A percentile compares a stretch with the other conserved stretches of the same genome.
Evolutionary conservation across 2,113 vertebrate genomes (phyloP).

Genomic region (Malurus elegans): DNA sequence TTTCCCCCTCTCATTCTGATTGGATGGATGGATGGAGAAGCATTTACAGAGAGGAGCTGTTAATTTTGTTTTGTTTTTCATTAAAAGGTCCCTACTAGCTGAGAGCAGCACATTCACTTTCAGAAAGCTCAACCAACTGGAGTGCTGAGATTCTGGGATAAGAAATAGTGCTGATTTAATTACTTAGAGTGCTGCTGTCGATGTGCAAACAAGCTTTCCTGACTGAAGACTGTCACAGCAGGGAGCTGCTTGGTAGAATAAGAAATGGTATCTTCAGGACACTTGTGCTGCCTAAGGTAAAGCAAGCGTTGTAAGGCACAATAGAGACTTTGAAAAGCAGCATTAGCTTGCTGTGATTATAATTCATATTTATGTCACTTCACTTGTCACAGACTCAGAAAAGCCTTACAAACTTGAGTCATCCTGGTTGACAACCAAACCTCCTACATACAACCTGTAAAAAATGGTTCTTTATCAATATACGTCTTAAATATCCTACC

Average conservation of each 20-base stretch:
- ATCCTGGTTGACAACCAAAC: conserved; percentile 26
- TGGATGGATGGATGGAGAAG: neutral
- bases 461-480: neutral
- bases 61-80: neutral
- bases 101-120: neutral
- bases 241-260: neutral
- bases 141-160: neutral
- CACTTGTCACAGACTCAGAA: conserved; percentile 12
- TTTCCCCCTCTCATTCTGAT: neutral
- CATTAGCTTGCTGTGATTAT: neutral
- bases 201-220: neutral
- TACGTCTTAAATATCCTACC: neutral
- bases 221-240: neutral
- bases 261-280: neutral
- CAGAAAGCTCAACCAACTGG: neutral
- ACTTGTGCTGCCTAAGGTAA: neutral
- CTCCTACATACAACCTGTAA: conserved; percentile 19
- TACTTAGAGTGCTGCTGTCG: neutral
- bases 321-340: neutral
- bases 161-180: neutral
- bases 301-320: neutral
- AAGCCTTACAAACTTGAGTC: conserved; percentile 43
- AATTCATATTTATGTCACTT: conserved; percentile 46
- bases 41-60: neutral
- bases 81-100: neutral